Evolutionary conservation across 2,113 vertebrate species (phyloP).

Genomic region (Polypterus senegalus): DNA sequence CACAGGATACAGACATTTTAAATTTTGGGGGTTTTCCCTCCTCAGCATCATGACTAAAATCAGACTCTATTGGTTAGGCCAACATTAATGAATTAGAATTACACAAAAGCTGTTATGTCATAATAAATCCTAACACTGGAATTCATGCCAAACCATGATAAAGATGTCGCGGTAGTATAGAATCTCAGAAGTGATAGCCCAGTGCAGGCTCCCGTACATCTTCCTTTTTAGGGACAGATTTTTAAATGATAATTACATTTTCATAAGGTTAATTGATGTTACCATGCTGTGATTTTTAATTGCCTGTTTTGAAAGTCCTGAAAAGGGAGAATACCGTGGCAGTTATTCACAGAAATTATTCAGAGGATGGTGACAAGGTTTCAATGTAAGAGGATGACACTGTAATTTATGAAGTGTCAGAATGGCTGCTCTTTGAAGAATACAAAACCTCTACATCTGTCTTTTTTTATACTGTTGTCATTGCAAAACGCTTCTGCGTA

Average conservation of each 20-base stretch:
- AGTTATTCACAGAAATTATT: neutral
- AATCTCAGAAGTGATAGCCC: neutral
- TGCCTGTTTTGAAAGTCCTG: neutral
- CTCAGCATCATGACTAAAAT: too few species aligned
- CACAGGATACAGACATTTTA: too few species aligned
- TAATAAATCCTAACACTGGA: too few species aligned
- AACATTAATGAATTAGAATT: too few species aligned
- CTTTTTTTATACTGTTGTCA: conserved; percentile 40
- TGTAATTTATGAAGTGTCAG: conserved; percentile 46
- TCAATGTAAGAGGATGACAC: conserved; percentile 30
- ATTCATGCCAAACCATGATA: too few species aligned
- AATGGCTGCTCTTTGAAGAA: conserved; percentile 38
- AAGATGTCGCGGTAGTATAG: too few species aligned
- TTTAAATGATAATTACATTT: conserved; percentile 5
- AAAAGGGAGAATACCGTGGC: neutral
- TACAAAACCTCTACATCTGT: conserved; percentile 40
- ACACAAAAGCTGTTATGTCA: too few species aligned
- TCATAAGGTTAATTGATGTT: conserved; percentile 2
- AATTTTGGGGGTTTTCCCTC: too few species aligned
- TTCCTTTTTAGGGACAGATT: neutral
- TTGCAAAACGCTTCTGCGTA: conserved; percentile 28
- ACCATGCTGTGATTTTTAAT: neutral
- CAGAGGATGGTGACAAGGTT: neutral
- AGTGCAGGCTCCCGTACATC: neutral
- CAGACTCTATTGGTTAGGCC: too few species aligned